Conservation (phyloP, 2,888 invertebrate species). For the Andricus quercusramuli region DNA sequence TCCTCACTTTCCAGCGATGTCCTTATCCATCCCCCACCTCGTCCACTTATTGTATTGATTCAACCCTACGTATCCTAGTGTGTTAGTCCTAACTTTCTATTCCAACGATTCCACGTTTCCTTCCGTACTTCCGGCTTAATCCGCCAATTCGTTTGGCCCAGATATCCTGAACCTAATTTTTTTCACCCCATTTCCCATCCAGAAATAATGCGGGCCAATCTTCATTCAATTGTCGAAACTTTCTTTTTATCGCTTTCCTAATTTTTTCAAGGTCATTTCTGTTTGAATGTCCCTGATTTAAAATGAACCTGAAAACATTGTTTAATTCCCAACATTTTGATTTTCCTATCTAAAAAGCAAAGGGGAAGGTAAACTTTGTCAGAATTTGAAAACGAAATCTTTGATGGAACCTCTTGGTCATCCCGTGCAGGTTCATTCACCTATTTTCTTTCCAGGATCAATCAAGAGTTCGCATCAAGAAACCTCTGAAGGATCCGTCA, state of each 20-base stretch:
- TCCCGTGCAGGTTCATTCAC: fast-evolving
- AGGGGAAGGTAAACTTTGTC: no score
- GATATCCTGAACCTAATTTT: constrained; percentile 33
- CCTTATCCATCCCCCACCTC: constrained; percentile 74
- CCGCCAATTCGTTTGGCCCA: constrained; percentile 25
- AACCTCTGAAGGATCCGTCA: no score
- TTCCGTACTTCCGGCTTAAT: constrained; percentile 22
- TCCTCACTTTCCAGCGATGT: constrained; percentile 61
- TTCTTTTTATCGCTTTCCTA: neutral
- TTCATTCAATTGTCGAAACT: neutral
- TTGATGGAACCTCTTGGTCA: no score
- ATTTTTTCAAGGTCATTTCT: no score
- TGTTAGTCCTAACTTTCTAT: constrained; percentile 63
- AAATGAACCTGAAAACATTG: no score
- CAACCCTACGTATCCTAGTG: constrained; percentile 64
- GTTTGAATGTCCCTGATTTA: no score
- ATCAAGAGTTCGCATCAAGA: no score
- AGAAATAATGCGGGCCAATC: constrained; percentile 2
- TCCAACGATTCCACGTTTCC: constrained; percentile 41
- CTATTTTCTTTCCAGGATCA: fast-evolving
- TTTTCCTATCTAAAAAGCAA: no score
- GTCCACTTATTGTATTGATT: constrained; percentile 77
- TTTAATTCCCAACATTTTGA: no score
- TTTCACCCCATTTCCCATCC: neutral
- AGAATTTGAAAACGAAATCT: no score